Conservation (phyloP, 2,113 vertebrate species). For the Cercopithecus mona region DNA sequence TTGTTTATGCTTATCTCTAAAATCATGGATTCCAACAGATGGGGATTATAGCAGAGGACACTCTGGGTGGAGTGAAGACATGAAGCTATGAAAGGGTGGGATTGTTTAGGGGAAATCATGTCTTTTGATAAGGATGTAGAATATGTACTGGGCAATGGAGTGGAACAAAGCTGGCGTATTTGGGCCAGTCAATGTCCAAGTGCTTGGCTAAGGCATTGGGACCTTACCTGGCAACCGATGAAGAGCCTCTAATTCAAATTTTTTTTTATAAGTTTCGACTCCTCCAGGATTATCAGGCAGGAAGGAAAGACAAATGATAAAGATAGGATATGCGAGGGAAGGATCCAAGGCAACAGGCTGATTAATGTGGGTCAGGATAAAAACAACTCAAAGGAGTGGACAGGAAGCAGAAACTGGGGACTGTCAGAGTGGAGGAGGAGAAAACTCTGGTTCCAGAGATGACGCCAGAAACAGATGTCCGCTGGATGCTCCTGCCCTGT, state of each 20-base stretch:
- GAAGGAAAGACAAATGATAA: not conserved
- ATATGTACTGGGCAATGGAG: too few relatives aligned
- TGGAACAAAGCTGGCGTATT: not conserved
- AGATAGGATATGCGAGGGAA: not conserved
- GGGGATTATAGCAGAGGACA: not conserved
- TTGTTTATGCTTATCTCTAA: not conserved
- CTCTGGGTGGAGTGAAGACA: not conserved
- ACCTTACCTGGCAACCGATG: not conserved
- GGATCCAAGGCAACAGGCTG: not conserved
- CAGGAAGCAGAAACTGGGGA: not conserved
- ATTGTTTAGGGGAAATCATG: not conserved
- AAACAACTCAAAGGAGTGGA: not conserved
- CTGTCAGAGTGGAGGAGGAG: not conserved
- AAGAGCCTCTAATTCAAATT: not conserved
- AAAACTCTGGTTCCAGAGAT: not conserved
- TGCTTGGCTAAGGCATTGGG: not conserved
- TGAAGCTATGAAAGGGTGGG: not conserved
- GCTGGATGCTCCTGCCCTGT: too few relatives aligned
- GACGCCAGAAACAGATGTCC: not conserved
- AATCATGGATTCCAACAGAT: not conserved
- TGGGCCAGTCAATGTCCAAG: not conserved
- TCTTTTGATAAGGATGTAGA: not conserved
- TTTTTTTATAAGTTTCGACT: not conserved
- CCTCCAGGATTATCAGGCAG: not conserved
- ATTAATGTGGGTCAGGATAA: not conserved